Evolutionary conservation across 2,113 vertebrate genomes (phyloP).

Genomic region (Ovis canadensis): DNA sequence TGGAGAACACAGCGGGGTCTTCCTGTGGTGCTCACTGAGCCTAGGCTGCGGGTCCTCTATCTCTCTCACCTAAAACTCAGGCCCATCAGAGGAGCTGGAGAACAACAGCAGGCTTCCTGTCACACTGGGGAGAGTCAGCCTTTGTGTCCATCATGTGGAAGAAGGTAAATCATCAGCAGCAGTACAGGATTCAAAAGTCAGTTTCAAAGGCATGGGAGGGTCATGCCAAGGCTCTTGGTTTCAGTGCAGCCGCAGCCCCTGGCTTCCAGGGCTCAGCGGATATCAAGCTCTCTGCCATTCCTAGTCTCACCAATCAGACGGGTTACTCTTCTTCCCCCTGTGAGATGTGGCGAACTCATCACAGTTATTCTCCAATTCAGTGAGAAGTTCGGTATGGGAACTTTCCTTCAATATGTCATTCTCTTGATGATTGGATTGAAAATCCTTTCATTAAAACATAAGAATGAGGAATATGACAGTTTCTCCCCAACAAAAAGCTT

Average conservation of each 20-base stretch:
- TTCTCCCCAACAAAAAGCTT: neutral
- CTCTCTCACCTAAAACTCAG: neutral
- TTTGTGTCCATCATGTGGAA: fast-evolving
- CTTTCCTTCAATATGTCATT: neutral
- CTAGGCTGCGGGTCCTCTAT: fast-evolving
- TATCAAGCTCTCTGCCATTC: neutral
- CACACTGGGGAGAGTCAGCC: neutral
- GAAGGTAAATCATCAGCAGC: neutral
- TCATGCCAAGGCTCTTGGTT: neutral
- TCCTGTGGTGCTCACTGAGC: neutral
- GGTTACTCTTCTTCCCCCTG: neutral
- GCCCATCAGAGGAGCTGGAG: neutral
- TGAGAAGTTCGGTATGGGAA: neutral
- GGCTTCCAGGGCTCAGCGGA: neutral
- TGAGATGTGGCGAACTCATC: neutral
- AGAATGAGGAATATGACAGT: neutral
- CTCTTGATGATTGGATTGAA: neutral
- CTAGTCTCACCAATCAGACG: neutral
- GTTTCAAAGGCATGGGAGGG: neutral
- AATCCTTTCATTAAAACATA: neutral
- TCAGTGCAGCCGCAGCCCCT: neutral
- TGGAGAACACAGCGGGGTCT: neutral
- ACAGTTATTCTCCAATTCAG: neutral
- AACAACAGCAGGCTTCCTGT: neutral
- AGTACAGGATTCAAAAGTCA: neutral